Evolutionary conservation across 2,113 vertebrate species (phyloP).

Genomic region (Microtus pennsylvanicus): DNA sequence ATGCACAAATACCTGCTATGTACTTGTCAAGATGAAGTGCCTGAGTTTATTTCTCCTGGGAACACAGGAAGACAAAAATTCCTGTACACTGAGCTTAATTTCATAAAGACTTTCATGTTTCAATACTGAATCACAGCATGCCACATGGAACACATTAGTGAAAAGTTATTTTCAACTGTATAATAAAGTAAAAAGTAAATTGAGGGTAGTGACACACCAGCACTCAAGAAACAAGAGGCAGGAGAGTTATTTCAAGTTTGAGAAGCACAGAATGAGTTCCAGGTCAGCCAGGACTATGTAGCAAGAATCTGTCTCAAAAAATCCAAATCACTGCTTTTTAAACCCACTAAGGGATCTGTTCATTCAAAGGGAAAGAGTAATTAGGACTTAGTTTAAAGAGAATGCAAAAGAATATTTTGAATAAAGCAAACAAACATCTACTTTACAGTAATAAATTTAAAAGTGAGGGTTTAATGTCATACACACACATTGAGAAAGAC

Average conservation of each 20-base stretch:
- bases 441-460: background rate
- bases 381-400: background rate
- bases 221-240: background rate
- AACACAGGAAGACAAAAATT: background rate
- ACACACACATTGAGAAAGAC: background rate
- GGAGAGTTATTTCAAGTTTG: background rate
- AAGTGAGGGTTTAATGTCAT: background rate
- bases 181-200: conserved; percentile 29
- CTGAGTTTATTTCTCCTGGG: conserved; percentile 23
- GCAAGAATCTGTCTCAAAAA: background rate
- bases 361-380: background rate
- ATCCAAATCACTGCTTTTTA: background rate
- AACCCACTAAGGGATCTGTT: background rate
- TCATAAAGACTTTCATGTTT: background rate
- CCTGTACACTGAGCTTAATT: background rate
- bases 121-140: conserved; percentile 1
- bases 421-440: background rate
- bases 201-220: background rate
- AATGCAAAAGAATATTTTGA: background rate
- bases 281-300: background rate
- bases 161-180: conserved; percentile 25
- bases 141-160: conserved; percentile 13
- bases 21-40: background rate
- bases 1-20: background rate
- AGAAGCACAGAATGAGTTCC: background rate